A percentile compares a stretch with the other conserved stretches of the same genome.
These are phyloP conservation scores for Caenorhabditis tropicalis DNA, from an alignment of 1,140 invertebrate species.

Conservation along the genomic window DNA sequence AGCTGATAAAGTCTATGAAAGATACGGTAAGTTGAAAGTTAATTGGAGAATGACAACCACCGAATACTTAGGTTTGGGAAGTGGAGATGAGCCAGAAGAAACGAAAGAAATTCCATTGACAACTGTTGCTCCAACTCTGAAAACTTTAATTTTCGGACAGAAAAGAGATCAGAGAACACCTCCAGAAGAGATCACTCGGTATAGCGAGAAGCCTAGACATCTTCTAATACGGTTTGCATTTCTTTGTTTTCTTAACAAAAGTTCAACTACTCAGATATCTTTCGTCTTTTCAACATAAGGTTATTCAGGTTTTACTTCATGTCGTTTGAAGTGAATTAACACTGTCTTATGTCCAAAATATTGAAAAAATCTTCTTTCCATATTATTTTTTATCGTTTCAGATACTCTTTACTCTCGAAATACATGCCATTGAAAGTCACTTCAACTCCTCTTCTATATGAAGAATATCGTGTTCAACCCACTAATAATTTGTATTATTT, in stretches of 20 bases:
- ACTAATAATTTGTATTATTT: slow-evolving; percentile 44
- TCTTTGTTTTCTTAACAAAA: background rate
- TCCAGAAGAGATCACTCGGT: slow-evolving; percentile 29
- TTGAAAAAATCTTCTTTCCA: background rate
- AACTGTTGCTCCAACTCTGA: slow-evolving; percentile 12
- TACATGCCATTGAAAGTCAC: slow-evolving; percentile 55
- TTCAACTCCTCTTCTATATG: slow-evolving; percentile 32
- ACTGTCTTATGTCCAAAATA: background rate
- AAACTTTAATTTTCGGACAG: slow-evolving; percentile 20
- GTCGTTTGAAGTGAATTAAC: slow-evolving; percentile 34
- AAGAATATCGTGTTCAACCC: slow-evolving; percentile 43
- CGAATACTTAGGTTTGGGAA: background rate
- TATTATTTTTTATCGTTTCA: background rate
- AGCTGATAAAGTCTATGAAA: slow-evolving; percentile 44
- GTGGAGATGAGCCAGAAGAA: slow-evolving; percentile 1
- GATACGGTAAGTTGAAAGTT: slow-evolving; percentile 21
- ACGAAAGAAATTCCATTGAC: slow-evolving; percentile 30
- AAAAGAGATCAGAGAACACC: slow-evolving; percentile 8
- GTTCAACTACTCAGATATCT: background rate
- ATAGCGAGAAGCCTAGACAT: slow-evolving; percentile 45
- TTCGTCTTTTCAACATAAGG: background rate
- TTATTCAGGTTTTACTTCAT: slow-evolving; percentile 8
- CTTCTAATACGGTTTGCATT: slow-evolving; percentile 37
- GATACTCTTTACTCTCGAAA: slow-evolving; percentile 57
- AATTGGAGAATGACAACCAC: background rate